Percentiles rank a stretch among this genome's conserved stretches.
phyloP scores from a whole-genome alignment of 2,113 vertebrate genomes.

The Amphilophus citrinellus region DNA sequence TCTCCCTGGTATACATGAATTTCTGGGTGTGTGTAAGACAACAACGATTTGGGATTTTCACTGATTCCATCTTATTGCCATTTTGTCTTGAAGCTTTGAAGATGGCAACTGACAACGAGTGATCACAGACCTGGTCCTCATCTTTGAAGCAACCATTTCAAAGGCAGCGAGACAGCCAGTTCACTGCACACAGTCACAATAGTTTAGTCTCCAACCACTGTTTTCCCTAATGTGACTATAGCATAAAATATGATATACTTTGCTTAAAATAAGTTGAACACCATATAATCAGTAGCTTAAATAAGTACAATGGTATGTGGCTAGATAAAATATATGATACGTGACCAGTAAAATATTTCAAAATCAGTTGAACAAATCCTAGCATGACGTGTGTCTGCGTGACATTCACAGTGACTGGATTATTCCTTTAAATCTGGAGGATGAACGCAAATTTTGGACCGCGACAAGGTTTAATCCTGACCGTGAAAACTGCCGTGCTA shows the following conservation, averaged over 20 bases:
- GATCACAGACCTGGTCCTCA: no score
- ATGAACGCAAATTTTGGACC: neutral
- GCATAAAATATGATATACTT: no score
- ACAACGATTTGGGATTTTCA: neutral
- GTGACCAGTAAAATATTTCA: rapidly evolving
- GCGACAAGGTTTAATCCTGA: neutral
- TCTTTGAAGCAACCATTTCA: no score
- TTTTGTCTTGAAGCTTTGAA: neutral
- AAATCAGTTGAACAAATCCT: neutral
- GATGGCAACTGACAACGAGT: neutral
- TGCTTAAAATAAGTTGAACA: no score
- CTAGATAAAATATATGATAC: neutral
- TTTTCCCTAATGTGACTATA: no score
- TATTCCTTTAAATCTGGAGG: neutral
- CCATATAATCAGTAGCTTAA: no score
- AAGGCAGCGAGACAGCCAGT: neutral
- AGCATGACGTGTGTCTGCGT: no score
- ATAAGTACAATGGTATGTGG: neutral
- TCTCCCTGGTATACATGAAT: neutral
- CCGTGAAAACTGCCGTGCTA: rapidly evolving
- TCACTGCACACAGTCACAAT: neutral
- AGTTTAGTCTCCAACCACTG: neutral
- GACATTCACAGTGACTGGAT: neutral
- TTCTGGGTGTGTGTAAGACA: neutral
- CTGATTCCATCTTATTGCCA: neutral